phyloP scores from a whole-genome alignment of 2,113 vertebrate species.

The Nyctereutes procyonoides region DNA sequence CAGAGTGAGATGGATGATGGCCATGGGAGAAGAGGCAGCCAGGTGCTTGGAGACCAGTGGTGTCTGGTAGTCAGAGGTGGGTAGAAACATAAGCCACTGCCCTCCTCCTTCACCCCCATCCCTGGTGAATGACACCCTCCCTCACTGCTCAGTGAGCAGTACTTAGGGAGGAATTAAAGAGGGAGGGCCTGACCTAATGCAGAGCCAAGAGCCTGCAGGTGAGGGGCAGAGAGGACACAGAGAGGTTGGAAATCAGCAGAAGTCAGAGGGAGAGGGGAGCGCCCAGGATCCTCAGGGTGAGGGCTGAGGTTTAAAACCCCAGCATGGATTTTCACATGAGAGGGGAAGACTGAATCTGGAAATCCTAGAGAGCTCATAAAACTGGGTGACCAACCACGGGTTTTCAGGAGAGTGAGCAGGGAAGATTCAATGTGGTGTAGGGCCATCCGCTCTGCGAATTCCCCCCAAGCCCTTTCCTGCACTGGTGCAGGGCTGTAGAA shows the following conservation, averaged over 20 bases:
- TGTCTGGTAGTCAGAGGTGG: no score
- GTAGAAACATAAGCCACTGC: neutral
- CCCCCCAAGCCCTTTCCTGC: neutral
- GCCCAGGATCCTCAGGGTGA: rapidly evolving
- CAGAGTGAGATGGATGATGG: neutral
- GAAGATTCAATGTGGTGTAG: neutral
- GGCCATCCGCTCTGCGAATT: neutral
- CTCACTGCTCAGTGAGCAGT: neutral
- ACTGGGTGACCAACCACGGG: neutral
- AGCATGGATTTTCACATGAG: neutral
- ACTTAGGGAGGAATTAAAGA: neutral
- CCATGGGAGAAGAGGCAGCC: rapidly evolving
- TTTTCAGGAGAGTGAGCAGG: neutral
- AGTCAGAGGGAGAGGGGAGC: neutral
- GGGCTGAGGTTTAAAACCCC: neutral
- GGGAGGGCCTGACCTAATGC: neutral
- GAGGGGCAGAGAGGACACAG: neutral
- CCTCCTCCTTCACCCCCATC: neutral
- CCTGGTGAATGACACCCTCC: neutral
- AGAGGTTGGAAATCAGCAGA: neutral
- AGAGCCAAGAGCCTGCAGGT: neutral
- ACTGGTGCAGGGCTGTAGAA: neutral
- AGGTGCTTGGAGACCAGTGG: neutral
- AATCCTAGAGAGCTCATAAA: neutral
- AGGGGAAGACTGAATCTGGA: neutral